Evolutionary conservation across 2,888 invertebrate species (phyloP).

Genomic region (Notodonta dromedarius): DNA sequence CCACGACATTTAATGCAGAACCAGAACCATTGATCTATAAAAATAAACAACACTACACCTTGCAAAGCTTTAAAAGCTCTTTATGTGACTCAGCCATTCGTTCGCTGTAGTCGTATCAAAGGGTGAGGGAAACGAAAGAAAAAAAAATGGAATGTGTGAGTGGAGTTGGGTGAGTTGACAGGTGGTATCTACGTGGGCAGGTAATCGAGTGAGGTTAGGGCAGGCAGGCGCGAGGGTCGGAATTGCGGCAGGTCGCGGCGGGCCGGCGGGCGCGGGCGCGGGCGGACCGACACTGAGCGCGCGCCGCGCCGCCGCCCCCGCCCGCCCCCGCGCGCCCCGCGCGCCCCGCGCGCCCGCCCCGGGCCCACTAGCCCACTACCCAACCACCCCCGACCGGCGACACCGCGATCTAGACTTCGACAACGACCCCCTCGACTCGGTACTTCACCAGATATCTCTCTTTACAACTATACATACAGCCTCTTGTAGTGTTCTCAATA

Average conservation of each 20-base stretch:
- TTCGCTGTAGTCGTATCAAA: constrained; percentile 24
- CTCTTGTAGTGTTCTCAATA: neutral
- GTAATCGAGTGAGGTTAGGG: constrained; percentile 73
- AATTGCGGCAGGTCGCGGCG: constrained; percentile 72
- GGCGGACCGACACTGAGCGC: constrained; percentile 80
- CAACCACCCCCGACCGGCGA: constrained; percentile 35
- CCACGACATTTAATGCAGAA: neutral
- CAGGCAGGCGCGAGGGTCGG: constrained; percentile 57
- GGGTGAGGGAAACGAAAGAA: constrained; percentile 12
- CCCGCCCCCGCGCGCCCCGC: constrained; percentile 42
- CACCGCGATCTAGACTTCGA: constrained; percentile 61
- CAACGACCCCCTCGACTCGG: constrained; percentile 43
- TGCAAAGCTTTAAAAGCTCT: constrained; percentile 31
- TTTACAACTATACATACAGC: neutral
- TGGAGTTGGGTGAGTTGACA: constrained; percentile 52
- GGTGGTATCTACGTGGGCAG: constrained; percentile 57
- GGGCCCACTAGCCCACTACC: constrained; percentile 43
- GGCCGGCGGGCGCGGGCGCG: constrained; percentile 76
- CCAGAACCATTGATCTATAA: neutral
- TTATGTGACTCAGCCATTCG: constrained; percentile 30
- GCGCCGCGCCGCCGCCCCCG: constrained; percentile 65
- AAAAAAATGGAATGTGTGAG: constrained; percentile 28
- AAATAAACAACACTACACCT: constrained; percentile 23
- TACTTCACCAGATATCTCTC: constrained; percentile 20
- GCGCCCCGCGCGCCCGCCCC: constrained; percentile 43